Conservation (phyloP, 2,888 invertebrate species). For the Odontothrips loti region DNA sequence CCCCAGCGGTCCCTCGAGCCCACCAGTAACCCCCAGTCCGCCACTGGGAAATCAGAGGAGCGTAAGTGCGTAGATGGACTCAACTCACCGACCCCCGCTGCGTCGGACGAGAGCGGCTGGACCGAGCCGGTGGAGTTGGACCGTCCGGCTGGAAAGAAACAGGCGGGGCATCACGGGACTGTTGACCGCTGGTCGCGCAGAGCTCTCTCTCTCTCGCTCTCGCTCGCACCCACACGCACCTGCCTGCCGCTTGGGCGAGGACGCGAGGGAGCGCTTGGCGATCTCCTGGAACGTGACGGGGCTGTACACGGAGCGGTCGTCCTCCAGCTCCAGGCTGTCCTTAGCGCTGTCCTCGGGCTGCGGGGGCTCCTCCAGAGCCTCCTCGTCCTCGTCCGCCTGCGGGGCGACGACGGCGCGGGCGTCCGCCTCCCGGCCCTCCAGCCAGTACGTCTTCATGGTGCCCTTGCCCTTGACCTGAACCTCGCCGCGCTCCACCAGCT, state of each 20-base stretch:
- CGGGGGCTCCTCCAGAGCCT: constrained; percentile 47
- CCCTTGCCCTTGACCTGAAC: constrained; percentile 89
- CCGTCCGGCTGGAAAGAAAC: not conserved
- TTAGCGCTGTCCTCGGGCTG: constrained; percentile 34
- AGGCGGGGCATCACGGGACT: not conserved
- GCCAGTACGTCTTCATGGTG: constrained; percentile 85
- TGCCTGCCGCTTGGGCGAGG: constrained; percentile 61
- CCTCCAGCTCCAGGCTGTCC: constrained; percentile 43
- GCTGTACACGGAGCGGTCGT: constrained; percentile 70
- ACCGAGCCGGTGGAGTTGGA: constrained; percentile 12
- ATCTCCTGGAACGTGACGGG: constrained; percentile 83
- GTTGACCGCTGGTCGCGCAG: no score
- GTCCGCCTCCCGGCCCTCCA: constrained; percentile 62
- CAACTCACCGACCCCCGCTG: not conserved
- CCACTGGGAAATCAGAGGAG: no score
- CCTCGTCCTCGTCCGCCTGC: constrained; percentile 52
- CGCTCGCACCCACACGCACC: no score
- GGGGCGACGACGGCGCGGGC: constrained; percentile 47
- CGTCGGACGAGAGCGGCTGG: not conserved
- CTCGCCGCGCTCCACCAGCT: constrained; percentile 72
- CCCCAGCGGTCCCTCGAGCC: no score
- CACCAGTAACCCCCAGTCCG: no score
- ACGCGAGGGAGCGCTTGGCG: constrained; percentile 70
- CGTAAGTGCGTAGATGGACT: no score
- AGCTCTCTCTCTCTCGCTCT: no score